phyloP scores from a whole-genome alignment of 2,888 invertebrate species.

The Cynaeus angustus region DNA sequence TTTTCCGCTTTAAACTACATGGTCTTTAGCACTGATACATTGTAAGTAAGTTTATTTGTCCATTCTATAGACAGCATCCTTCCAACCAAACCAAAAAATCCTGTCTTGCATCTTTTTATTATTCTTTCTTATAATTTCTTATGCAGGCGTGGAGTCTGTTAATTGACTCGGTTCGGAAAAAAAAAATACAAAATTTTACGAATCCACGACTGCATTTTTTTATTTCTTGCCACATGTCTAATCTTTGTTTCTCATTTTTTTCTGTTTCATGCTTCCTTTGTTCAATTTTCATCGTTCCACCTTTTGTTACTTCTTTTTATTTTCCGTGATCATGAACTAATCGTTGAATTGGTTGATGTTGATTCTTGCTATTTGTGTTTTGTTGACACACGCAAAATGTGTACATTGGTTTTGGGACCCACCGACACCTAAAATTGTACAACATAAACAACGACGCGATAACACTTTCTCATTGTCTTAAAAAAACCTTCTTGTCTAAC shows the following conservation, averaged over 20 bases:
- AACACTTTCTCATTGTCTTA: slow-evolving; percentile 13
- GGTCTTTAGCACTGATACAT: slow-evolving; percentile 50
- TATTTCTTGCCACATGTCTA: background rate
- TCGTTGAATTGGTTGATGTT: slow-evolving; percentile 45
- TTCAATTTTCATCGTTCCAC: slow-evolving; percentile 33
- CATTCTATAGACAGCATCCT: slow-evolving; percentile 14
- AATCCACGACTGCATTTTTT: background rate
- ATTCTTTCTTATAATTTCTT: background rate
- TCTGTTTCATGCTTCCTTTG: slow-evolving; percentile 72
- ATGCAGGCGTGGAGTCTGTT: background rate
- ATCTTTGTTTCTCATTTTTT: slow-evolving; percentile 52
- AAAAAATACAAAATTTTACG: too few relatives aligned
- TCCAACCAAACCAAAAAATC: slow-evolving; percentile 12
- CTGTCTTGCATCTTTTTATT: slow-evolving; percentile 14
- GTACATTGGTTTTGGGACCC: slow-evolving; percentile 67
- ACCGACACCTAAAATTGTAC: slow-evolving; percentile 63
- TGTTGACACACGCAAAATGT: slow-evolving; percentile 58
- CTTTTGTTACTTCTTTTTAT: slow-evolving; percentile 18
- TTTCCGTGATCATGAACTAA: slow-evolving; percentile 13
- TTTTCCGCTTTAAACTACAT: slow-evolving; percentile 57
- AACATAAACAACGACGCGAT: slow-evolving; percentile 29
- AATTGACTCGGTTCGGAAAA: too few relatives aligned
- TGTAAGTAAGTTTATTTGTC: slow-evolving; percentile 47
- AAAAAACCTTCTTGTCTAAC: slow-evolving; percentile 19
- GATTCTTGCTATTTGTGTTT: slow-evolving; percentile 57